Percentiles rank a stretch among this genome's conserved stretches.
These are phyloP conservation scores for Dendrocincla fuliginosa DNA, from an alignment of 2,797 vertebrate genomes.

Conservation along the genomic window DNA sequence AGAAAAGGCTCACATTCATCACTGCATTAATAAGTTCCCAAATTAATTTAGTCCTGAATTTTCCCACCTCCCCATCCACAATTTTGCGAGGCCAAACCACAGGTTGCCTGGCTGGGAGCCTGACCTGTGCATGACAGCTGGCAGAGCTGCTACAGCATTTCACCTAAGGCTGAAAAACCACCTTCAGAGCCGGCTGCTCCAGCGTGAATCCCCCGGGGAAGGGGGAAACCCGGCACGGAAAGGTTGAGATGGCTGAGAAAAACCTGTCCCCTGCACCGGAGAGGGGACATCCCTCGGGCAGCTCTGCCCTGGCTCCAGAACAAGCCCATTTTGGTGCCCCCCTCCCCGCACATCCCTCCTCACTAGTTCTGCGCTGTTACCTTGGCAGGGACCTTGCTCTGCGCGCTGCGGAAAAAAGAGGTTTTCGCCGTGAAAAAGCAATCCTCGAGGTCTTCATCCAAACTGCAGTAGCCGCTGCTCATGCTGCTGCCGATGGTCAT, in stretches of 20 bases:
- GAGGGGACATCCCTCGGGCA: neutral
- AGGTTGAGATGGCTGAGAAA: neutral
- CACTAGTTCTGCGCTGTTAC: slow-evolving; percentile 14
- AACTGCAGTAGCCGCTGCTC: slow-evolving; percentile 98
- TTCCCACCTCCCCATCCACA: neutral
- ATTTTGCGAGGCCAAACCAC: neutral
- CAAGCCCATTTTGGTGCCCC: neutral
- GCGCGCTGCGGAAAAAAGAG: slow-evolving; percentile 84
- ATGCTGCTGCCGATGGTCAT: slow-evolving; percentile 95
- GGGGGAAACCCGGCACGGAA: neutral
- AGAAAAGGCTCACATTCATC: neutral
- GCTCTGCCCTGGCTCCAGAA: neutral
- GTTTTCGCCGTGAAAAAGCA: slow-evolving; percentile 97
- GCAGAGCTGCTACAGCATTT: neutral
- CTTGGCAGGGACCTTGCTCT: slow-evolving; percentile 70
- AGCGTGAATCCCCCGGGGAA: neutral
- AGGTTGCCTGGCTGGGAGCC: neutral
- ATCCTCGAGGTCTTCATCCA: slow-evolving; percentile 91
- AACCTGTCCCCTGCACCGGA: neutral
- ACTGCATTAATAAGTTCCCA: rapidly evolving
- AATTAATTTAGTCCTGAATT: neutral
- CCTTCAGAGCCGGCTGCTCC: neutral
- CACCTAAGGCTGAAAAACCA: rapidly evolving
- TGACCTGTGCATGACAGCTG: rapidly evolving
- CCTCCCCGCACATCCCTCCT: neutral